Evolutionary conservation across 1,140 invertebrate genomes (phyloP).

Genomic region (Drosophila jambulina): DNA sequence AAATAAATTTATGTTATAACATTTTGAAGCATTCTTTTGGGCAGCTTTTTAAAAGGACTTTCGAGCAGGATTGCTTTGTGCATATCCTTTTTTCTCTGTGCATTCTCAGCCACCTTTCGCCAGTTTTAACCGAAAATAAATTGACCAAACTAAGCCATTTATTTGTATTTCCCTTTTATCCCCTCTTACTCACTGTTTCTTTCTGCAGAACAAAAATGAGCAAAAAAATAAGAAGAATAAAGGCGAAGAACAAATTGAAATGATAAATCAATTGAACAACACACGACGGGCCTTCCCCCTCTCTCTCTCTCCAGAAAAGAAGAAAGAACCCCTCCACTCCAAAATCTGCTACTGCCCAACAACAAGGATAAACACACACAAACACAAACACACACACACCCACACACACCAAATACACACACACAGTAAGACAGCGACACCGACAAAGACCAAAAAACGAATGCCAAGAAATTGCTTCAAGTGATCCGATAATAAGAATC

Average conservation of each 20-base stretch:
- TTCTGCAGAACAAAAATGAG: slow-evolving; percentile 65
- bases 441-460: slow-evolving; percentile 56
- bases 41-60: neutral
- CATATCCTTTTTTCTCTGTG: slow-evolving; percentile 11
- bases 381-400: slow-evolving; percentile 8
- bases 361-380: slow-evolving; percentile 23
- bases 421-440: slow-evolving; percentile 14
- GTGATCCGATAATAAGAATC: slow-evolving; percentile 82
- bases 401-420: slow-evolving; percentile 16
- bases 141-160: slow-evolving; percentile 37
- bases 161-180: neutral
- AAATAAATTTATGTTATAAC: too few species aligned
- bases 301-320: slow-evolving; percentile 2
- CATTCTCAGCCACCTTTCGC: neutral
- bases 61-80: too few species aligned
- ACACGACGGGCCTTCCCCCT: slow-evolving; percentile 41
- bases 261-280: slow-evolving; percentile 56
- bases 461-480: slow-evolving; percentile 78
- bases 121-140: slow-evolving; percentile 27
- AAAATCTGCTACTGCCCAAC: slow-evolving; percentile 44
- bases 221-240: slow-evolving; percentile 17
- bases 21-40: neutral
- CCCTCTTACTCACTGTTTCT: slow-evolving; percentile 6
- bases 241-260: slow-evolving; percentile 49
- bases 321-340: slow-evolving; percentile 19